Conservation (phyloP, 2,888 invertebrate species). For the Platynereis dumerilii region DNA sequence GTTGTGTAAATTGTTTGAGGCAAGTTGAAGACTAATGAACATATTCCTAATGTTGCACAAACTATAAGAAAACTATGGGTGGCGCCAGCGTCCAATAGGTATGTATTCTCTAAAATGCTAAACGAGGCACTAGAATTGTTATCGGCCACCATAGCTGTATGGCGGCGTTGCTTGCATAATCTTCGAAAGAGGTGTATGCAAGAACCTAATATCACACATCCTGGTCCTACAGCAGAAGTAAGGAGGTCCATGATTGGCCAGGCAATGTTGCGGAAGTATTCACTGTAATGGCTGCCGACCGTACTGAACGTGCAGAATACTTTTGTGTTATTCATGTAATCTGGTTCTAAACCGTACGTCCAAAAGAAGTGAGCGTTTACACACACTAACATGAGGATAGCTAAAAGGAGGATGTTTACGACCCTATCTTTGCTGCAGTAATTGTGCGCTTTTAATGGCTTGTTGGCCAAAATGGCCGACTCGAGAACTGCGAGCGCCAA, state of each 20-base stretch:
- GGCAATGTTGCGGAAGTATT: conserved; percentile 45
- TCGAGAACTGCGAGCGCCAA: conserved; percentile 53
- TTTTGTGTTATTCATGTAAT: not conserved
- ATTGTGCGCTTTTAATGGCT: conserved; percentile 45
- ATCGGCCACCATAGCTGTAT: conserved; percentile 5
- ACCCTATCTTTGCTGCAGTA: conserved; percentile 55
- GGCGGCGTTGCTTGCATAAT: not conserved
- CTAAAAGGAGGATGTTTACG: conserved; percentile 50
- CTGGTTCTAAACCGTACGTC: conserved; percentile 48
- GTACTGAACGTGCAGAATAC: conserved; percentile 32
- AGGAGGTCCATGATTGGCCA: conserved; percentile 53
- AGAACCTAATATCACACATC: conserved; percentile 41
- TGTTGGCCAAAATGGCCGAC: conserved; percentile 45
- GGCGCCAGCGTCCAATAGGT: conserved; percentile 36
- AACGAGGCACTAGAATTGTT: conserved; percentile 15
- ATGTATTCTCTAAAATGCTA: conserved; percentile 33
- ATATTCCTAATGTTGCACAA: conserved; percentile 32
- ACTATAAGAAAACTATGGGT: conserved; percentile 35
- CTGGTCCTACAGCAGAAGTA: conserved; percentile 48
- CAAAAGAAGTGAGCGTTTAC: conserved; percentile 61
- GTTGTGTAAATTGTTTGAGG: conserved; percentile 37
- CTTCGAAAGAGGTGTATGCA: conserved; percentile 37
- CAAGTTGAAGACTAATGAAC: conserved; percentile 37
- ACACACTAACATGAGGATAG: conserved; percentile 53
- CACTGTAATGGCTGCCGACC: conserved; percentile 27